These are phyloP conservation scores for Chionodraco myersi DNA, from an alignment of 2,113 vertebrate species.

Conservation along the genomic window DNA sequence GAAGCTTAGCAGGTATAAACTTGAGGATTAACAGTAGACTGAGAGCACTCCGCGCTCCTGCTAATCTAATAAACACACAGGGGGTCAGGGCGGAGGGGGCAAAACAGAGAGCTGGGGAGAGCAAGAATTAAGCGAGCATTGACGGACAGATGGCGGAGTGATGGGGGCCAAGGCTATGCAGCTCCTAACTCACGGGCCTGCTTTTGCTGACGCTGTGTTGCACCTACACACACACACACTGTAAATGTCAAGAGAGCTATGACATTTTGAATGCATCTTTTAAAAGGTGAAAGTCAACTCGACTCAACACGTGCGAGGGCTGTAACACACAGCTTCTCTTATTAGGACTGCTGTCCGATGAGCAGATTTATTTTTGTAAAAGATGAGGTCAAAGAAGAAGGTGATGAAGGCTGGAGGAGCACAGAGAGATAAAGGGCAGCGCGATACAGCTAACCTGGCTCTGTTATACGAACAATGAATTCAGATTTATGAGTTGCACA, in stretches of 20 bases:
- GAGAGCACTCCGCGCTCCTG: conserved; percentile 53
- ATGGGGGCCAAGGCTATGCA: conserved; percentile 43
- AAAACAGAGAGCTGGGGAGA: conserved; percentile 25
- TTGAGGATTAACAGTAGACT: conserved; percentile 73
- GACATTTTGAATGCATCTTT: conserved; percentile 69
- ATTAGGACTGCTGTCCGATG: conserved; percentile 35
- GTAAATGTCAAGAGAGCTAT: conserved; percentile 66
- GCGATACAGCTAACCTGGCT: conserved; percentile 10
- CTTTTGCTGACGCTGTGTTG: neutral
- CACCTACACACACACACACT: neutral
- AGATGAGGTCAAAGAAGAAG: conserved; percentile 67
- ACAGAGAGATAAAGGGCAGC: conserved; percentile 41
- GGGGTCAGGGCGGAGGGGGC: conserved; percentile 24
- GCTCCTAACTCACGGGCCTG: conserved; percentile 39
- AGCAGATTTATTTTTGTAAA: conserved; percentile 66
- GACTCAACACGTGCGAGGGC: conserved; percentile 40
- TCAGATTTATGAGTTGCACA: conserved; percentile 54
- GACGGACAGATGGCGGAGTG: conserved; percentile 69
- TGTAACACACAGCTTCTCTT: conserved; percentile 28
- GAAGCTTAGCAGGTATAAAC: conserved; percentile 59
- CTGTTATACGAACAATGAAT: conserved; percentile 28
- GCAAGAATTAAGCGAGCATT: conserved; percentile 62
- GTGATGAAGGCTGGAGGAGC: conserved; percentile 28
- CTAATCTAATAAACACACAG: conserved; percentile 70
- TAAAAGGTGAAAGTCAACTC: conserved; percentile 72